Conservation (phyloP, 1,140 invertebrate genomes). For the Drosophila oshimai region DNA sequence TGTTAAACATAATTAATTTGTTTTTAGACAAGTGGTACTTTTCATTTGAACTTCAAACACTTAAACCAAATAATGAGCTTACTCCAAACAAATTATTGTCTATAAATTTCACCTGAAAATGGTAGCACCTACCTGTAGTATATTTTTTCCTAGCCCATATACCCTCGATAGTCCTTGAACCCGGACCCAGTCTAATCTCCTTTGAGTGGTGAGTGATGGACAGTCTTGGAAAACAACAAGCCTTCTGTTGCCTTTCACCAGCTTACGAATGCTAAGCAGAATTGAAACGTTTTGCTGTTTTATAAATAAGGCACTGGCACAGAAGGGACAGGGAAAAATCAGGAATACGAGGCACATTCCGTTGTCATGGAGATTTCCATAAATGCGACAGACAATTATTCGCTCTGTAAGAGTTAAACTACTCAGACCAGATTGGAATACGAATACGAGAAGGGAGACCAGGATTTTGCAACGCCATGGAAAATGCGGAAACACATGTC, state of each 20-base stretch:
- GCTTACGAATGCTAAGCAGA: conserved; percentile 34
- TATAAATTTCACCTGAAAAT: too few species aligned
- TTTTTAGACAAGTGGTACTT: too few species aligned
- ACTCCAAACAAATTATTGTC: too few species aligned
- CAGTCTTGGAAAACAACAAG: conserved; percentile 1
- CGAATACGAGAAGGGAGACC: not conserved
- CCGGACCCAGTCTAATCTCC: conserved; percentile 7
- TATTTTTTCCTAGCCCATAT: not conserved
- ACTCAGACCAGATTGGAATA: conserved; percentile 2
- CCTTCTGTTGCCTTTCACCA: conserved; percentile 22
- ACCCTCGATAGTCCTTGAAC: not conserved
- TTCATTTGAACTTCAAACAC: too few species aligned
- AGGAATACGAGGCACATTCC: conserved; percentile 7
- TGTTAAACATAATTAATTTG: too few species aligned
- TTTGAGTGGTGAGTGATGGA: conserved; percentile 32
- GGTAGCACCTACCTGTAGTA: not conserved
- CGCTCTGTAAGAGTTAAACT: not conserved
- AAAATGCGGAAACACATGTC: conserved; percentile 5
- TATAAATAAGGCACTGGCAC: conserved; percentile 5
- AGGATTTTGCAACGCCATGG: not conserved
- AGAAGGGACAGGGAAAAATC: not conserved
- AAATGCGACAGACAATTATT: conserved; percentile 26
- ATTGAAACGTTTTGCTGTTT: conserved; percentile 35
- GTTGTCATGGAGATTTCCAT: conserved; percentile 17
- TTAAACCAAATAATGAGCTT: too few species aligned